Evolutionary conservation across 1,140 invertebrate species (phyloP), one percentile per base, ranked within the genome.

Genomic region (Drosophila chauvacae): DNA sequence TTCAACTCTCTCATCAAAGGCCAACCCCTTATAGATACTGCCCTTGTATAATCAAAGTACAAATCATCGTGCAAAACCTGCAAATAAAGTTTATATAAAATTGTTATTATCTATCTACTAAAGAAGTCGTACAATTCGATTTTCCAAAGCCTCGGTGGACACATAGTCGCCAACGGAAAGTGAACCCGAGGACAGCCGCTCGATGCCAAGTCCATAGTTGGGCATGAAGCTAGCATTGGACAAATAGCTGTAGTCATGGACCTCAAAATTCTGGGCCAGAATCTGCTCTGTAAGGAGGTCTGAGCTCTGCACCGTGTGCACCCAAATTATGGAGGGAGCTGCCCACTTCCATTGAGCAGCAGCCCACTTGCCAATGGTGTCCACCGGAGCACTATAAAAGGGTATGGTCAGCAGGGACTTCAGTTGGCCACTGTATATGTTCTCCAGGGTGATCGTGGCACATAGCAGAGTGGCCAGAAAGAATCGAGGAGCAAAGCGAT

Each of bases 391-490:
- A 0, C 60, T 77, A 53, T 80, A 91, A 5, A 86, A 56, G 9
- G 91, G 91, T 9, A 92, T 71, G 0, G 91, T 92, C 5, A 92
- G 60, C 66, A 92, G 41, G 0, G 91, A 92, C 64, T 92, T 92
- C 1, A 92, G 45, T 41, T 92, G 86, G 2, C 91, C 91, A 45
- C 90, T 91, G 78, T 92, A 92, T 14, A 87, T 92, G 50, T 92
- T 92, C 56, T 92, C 91, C 70, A 92, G 62, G 0, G 90, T 92
- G 4, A 92, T 91, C 0, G 91, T 90, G 18, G 91, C 91, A 51
- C 87, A 91, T 1, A 92, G 51, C 18, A 92, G 48, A 6, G 81
- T 78, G 16, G 88, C 79, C 51, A 92, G 51, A 64, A 91, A 92
- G 14, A 92, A 77, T 5, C 91, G 81, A 0, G 81, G 68, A 0